Evolutionary conservation across 2,113 vertebrate genomes (phyloP).

Genomic region (Haemorhous mexicanus): DNA sequence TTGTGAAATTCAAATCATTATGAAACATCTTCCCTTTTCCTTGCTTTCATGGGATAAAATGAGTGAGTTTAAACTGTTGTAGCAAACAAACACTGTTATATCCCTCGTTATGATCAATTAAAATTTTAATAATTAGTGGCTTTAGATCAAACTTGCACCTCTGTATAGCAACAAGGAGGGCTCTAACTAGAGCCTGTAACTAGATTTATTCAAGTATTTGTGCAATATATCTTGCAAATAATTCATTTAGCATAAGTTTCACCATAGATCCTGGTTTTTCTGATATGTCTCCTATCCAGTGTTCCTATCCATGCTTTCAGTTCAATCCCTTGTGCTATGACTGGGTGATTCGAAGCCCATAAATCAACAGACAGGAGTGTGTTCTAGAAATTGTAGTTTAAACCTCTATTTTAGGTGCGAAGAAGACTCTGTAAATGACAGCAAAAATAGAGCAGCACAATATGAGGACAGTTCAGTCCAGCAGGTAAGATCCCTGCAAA

Average conservation of each 20-base stretch:
- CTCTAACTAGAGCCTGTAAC: neutral
- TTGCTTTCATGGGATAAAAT: neutral
- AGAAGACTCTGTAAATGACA: neutral
- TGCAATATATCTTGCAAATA: neutral
- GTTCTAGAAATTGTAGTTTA: neutral
- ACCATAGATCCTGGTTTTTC: neutral
- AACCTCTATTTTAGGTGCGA: conserved; percentile 19
- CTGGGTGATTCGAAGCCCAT: neutral
- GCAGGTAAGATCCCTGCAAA: conserved; percentile 39
- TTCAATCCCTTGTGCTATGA: neutral
- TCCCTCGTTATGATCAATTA: neutral
- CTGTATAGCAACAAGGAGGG: neutral
- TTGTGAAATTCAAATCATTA: neutral
- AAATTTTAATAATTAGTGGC: neutral
- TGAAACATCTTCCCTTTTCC: neutral
- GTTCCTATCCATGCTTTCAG: neutral
- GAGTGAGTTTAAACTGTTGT: neutral
- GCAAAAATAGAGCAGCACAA: neutral
- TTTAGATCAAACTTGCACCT: neutral
- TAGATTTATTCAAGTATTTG: neutral
- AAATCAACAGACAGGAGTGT: neutral
- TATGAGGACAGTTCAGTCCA: neutral
- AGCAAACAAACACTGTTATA: neutral
- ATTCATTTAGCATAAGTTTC: neutral
- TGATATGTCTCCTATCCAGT: neutral